These are phyloP conservation scores for Liodrosophila aerea DNA, from an alignment of 2,888 invertebrate species.

Conservation along the genomic window DNA sequence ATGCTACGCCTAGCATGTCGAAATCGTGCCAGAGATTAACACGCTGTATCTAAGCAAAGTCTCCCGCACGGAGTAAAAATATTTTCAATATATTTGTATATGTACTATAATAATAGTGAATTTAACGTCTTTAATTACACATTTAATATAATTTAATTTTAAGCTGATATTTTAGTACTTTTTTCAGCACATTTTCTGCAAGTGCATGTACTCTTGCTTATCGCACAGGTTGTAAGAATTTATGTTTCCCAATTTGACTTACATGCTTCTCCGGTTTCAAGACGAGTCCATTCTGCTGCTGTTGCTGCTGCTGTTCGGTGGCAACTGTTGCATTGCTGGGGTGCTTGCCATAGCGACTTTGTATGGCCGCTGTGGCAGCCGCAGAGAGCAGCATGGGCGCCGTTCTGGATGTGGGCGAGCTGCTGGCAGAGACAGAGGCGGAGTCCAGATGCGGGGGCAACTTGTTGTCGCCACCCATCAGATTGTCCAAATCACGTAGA, in stretches of 20 bases:
- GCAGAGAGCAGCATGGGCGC: conserved; percentile 78
- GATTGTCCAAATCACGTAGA: conserved; percentile 82
- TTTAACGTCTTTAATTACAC: too few relatives aligned
- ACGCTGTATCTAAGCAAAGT: neutral
- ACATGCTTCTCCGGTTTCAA: conserved; percentile 82
- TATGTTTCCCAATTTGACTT: conserved; percentile 67
- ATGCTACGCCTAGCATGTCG: conserved; percentile 48
- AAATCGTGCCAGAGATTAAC: conserved; percentile 56
- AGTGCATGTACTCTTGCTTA: neutral
- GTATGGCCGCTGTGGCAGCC: conserved; percentile 77
- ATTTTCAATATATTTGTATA: too few relatives aligned
- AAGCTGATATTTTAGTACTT: too few relatives aligned
- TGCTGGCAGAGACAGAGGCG: conserved; percentile 33
- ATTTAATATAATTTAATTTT: too few relatives aligned
- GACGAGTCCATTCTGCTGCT: conserved; percentile 73
- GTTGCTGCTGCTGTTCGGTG: conserved; percentile 38
- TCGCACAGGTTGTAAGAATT: conserved; percentile 25
- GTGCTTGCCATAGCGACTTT: conserved; percentile 73
- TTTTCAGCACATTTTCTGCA: too few relatives aligned
- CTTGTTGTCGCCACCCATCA: conserved; percentile 81
- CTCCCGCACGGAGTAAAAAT: too few relatives aligned
- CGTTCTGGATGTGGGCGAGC: conserved; percentile 69
- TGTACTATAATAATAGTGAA: too few relatives aligned
- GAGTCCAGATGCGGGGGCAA: conserved; percentile 56
- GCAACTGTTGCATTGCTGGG: conserved; percentile 12